These are phyloP conservation scores for Lanius collurio DNA, from an alignment of 2,113 vertebrate species.

Conservation along the genomic window DNA sequence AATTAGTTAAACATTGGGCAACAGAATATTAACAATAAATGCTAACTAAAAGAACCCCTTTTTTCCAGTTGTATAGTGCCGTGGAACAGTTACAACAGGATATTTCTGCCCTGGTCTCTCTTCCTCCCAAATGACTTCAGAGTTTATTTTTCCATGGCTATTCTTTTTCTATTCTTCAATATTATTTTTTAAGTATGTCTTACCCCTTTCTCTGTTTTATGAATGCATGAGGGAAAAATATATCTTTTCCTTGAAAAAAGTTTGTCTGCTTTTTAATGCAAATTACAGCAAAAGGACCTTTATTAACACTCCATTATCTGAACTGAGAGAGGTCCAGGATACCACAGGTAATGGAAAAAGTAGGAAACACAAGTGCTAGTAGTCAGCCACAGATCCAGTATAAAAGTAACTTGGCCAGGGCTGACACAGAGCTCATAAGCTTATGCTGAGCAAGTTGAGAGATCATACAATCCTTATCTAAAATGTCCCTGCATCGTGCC, in stretches of 20 bases:
- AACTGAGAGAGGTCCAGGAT: not conserved
- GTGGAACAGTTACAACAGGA: not conserved
- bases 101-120: not conserved
- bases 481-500: not conserved
- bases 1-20: constrained; percentile 34
- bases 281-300: not conserved
- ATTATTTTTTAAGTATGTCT: not conserved
- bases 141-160: not conserved
- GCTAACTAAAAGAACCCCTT: not conserved
- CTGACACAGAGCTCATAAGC: not conserved
- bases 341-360: not conserved
- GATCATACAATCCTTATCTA: not conserved
- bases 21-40: not conserved
- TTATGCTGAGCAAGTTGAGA: not conserved
- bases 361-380: not conserved
- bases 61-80: not conserved
- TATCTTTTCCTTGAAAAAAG: not conserved
- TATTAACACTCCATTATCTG: not conserved
- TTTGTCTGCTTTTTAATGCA: not conserved
- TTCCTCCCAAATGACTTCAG: not conserved
- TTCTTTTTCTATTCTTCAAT: not conserved
- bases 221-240: not conserved
- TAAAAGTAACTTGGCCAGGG: not conserved
- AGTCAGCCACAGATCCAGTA: not conserved
- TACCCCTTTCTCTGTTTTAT: not conserved